phyloP scores from a whole-genome alignment of 1,140 invertebrate species.

The Eumeta japonica region DNA sequence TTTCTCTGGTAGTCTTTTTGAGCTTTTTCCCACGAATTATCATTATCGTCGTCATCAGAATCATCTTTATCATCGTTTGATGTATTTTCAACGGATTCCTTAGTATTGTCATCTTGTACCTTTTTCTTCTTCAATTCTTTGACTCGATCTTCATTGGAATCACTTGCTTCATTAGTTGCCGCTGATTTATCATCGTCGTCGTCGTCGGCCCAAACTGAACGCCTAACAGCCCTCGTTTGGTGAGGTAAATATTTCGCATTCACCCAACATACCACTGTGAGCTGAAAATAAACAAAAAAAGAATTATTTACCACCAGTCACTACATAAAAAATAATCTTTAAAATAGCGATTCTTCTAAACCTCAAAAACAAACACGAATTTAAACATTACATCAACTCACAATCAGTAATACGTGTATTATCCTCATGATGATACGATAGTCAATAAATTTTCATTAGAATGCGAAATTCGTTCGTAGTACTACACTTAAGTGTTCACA shows the following conservation, averaged over 20 bases:
- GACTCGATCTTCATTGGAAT: too few species aligned
- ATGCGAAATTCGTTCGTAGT: slow-evolving; percentile 40
- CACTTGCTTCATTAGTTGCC: slow-evolving; percentile 18
- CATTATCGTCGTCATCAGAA: slow-evolving; percentile 15
- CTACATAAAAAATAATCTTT: too few species aligned
- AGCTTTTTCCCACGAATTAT: slow-evolving; percentile 4
- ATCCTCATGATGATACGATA: slow-evolving; percentile 45
- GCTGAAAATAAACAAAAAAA: slow-evolving; percentile 21
- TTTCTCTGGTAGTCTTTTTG: slow-evolving; percentile 11
- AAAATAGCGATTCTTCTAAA: too few species aligned
- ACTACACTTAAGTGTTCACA: slow-evolving; percentile 22
- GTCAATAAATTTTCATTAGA: too few species aligned
- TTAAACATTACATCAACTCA: slow-evolving; percentile 25
- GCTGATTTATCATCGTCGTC: slow-evolving; percentile 23
- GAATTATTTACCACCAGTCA: too few species aligned
- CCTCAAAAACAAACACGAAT: slow-evolving; percentile 3
- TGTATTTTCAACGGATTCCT: slow-evolving; percentile 17
- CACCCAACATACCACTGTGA: slow-evolving; percentile 28
- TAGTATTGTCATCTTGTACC: too few species aligned
- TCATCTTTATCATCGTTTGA: slow-evolving; percentile 20
- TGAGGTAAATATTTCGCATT: slow-evolving; percentile 41
- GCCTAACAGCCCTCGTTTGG: slow-evolving; percentile 17
- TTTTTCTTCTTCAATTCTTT: too few species aligned
- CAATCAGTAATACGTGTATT: slow-evolving; percentile 31
- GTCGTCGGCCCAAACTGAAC: slow-evolving; percentile 19